These are phyloP conservation scores for Halcyon chelicuti DNA, from an alignment of 2,797 vertebrate genomes.

Conservation along the genomic window DNA sequence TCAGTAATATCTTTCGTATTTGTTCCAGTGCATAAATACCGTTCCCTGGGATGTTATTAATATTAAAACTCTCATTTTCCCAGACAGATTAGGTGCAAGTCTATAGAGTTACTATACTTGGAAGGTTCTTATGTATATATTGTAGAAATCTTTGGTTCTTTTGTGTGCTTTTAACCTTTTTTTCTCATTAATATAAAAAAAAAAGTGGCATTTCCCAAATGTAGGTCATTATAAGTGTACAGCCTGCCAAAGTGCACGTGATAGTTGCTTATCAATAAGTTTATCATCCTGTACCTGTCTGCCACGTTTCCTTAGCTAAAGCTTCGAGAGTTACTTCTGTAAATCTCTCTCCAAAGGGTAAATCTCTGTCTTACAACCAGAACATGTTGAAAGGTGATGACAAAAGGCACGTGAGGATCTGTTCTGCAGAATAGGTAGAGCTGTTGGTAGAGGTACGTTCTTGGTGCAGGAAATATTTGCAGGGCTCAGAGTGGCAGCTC, in stretches of 20 bases:
- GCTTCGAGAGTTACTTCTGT: neutral
- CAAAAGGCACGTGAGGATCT: neutral
- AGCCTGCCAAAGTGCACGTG: neutral
- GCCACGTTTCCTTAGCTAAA: conserved; percentile 17
- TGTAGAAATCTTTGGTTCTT: neutral
- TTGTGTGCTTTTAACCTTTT: neutral
- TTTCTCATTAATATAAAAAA: neutral
- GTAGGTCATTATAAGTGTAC: neutral
- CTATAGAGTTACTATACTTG: neutral
- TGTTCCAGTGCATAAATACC: neutral
- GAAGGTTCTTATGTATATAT: accelerated
- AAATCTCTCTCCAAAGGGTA: neutral
- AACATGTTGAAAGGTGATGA: neutral
- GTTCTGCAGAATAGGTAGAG: accelerated
- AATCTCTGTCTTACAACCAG: neutral
- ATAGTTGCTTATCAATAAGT: conserved; percentile 31
- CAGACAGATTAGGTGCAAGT: neutral
- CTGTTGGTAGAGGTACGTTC: neutral
- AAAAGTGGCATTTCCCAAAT: neutral
- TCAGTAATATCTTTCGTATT: neutral
- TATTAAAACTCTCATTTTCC: neutral
- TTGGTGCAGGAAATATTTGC: neutral
- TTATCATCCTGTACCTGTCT: neutral
- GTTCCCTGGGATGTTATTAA: neutral
- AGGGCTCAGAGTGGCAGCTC: neutral